A percentile compares a stretch with the other conserved stretches of the same genome.
Conservation (phyloP, 2,797 vertebrate species). For the Luscinia megarhynchos region DNA sequence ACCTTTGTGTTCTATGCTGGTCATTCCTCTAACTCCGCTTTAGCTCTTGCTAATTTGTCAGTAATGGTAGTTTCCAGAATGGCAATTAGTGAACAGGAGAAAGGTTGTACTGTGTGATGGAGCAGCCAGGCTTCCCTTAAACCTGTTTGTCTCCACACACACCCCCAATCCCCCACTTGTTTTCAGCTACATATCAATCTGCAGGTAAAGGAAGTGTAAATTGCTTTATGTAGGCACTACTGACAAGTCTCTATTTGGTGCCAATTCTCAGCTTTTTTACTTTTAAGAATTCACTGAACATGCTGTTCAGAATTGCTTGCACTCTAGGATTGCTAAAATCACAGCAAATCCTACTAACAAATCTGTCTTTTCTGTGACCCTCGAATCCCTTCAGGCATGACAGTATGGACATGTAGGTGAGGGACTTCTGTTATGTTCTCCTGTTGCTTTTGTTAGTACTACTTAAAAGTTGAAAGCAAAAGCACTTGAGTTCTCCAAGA, state of each 20-base stretch:
- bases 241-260: slow-evolving; percentile 30
- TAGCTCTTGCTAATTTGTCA: slow-evolving; percentile 47
- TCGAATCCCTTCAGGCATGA: neutral
- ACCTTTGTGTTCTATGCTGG: slow-evolving; percentile 28
- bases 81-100: slow-evolving; percentile 70
- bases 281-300: slow-evolving; percentile 35
- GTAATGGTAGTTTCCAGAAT: slow-evolving; percentile 57
- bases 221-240: slow-evolving; percentile 48
- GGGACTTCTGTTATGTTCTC: neutral
- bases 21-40: slow-evolving; percentile 40
- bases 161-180: neutral
- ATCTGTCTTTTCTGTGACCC: neutral
- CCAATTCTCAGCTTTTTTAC: slow-evolving; percentile 40
- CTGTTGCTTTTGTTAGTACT: neutral
- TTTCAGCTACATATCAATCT: slow-evolving; percentile 6
- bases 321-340: neutral
- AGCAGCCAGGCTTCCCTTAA: slow-evolving; percentile 54
- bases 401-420: neutral
- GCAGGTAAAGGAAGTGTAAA: slow-evolving; percentile 34
- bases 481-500: neutral
- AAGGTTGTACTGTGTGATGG: slow-evolving; percentile 51
- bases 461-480: neutral
- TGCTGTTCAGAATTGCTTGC: neutral
- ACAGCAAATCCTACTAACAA: neutral
- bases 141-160: neutral